These are phyloP conservation scores for cat (Felis catus) DNA, from an alignment of 2,113 vertebrate genomes.

Conservation along the genomic window F.catus_Fca126_mat1.0 CM031425.1:54545501-54546000, in stretches of 20 bases:
- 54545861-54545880: background rate
- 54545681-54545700: background rate
- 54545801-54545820: accelerated
- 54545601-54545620: background rate
- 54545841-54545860: accelerated
- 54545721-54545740: background rate
- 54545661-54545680: accelerated
- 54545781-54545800: background rate
- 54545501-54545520: accelerated
- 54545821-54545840: accelerated
- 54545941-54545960: background rate
- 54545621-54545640: too few species aligned
- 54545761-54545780: background rate
- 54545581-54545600: background rate
- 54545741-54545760: accelerated
- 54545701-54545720: too few species aligned
- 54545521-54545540: accelerated
- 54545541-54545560: background rate
- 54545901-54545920: background rate
- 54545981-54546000: conserved; percentile 56
- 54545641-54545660: background rate
- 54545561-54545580: background rate
- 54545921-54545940: background rate
- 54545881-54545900: accelerated
- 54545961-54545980: conserved; percentile 1